Base-by-base conservation (phyloP, 2,797 vertebrate species). In the Chlorospingus semifuscus region DNA sequence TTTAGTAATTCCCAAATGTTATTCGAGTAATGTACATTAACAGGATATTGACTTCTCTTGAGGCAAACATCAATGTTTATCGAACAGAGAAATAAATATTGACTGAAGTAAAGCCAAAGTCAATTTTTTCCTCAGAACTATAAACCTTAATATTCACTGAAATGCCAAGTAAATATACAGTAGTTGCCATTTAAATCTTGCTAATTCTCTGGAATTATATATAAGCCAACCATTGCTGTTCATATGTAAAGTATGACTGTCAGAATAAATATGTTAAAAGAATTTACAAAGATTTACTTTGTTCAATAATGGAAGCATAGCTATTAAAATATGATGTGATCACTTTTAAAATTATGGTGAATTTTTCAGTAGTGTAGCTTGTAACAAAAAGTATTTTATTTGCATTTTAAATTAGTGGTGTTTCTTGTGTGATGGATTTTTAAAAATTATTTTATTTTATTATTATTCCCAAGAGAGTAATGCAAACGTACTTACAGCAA, bases 51-150 rank as follows among this genome's bases (percentile, higher is more conserved):
- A 96, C 80, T 96, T 93, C 86, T 93, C 89, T 89, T 83, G 91
- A 91, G 83, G 93, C 89, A 96, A 94, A 74, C 75, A 85, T 96
- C 95, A 95, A 94, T 94, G 88, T 82, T 92, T 97, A 96, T 93
- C 22, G 95, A 92, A 94, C 89, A 80, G 69, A 93, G 83, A 85
- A 95, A 84, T 93, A 96, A 96, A 96, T 97, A 94, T 94, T 95
- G 95, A 94, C 68, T 79, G 52, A 94, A 77, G 65, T 89, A 91
- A 92, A 94, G 80, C 66, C 82, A 65, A 94, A 95, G 64, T 96
- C 64, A 94, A 71, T 97, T 84, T 93, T 94, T 92, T 64, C 44
- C 55, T 94, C 53, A 60, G 72, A 96, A 88, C 81, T 92, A 69
- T 93, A 90, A 93, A 93, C 75, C 29, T 85, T 94, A 81, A 87